These are phyloP conservation scores for Macropis europaea DNA, from an alignment of 2,888 invertebrate species.

Conservation along the genomic window DNA sequence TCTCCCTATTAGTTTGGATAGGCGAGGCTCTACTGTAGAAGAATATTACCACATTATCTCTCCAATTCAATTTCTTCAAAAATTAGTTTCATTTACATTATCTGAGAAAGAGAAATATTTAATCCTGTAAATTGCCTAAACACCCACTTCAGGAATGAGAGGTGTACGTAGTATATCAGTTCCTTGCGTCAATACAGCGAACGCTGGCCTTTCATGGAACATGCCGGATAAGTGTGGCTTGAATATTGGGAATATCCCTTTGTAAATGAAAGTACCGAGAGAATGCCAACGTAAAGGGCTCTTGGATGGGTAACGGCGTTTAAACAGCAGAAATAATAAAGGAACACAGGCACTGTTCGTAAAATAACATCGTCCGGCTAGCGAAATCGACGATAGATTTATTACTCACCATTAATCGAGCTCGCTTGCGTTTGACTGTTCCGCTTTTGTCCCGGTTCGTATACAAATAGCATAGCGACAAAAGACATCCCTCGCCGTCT, in stretches of 20 bases:
- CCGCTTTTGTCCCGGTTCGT: slow-evolving; percentile 22
- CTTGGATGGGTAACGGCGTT: not conserved
- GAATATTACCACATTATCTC: no score
- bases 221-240: not conserved
- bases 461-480: slow-evolving; percentile 24
- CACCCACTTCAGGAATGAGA: not conserved
- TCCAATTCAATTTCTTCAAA: no score
- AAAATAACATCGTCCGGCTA: slow-evolving; percentile 35
- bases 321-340: slow-evolving; percentile 50
- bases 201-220: not conserved
- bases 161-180: not conserved
- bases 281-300: slow-evolving; percentile 10
- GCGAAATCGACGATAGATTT: slow-evolving; percentile 45
- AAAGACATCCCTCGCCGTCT: slow-evolving; percentile 17
- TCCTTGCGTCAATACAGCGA: not conserved
- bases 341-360: slow-evolving; percentile 11
- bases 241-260: slow-evolving; percentile 28
- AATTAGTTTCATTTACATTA: no score
- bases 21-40: no score
- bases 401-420: slow-evolving; percentile 33
- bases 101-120: no score
- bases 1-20: no score
- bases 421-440: slow-evolving; percentile 35
- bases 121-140: slow-evolving; percentile 29
- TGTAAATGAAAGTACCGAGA: not conserved